Evolutionary conservation across 92 coral and sea anemone species (phyloP), one percentile per base, ranked within the genome.

Genomic region (Epizoanthus ramosus): DNA sequence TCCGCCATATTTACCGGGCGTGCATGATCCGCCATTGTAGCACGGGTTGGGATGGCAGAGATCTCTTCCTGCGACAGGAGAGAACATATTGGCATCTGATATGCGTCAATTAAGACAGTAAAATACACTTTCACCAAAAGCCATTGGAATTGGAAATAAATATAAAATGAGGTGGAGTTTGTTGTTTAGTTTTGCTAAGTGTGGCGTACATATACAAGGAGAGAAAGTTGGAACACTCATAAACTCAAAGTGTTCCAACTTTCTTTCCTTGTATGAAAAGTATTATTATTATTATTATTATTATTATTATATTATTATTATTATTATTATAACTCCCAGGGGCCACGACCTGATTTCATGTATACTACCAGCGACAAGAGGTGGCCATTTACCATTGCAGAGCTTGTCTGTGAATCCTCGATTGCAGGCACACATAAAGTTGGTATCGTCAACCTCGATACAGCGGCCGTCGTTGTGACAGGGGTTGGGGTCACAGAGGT

Each of bases 401-500:
- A 77, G 72, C 45, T 82, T 61, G 50, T 81, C 90, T 68, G 80
- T 73, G 71, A 64, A 82, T 1, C 85, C 90, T 53, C 66, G 52
- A 9, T 72, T 54, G 52, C 90, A 87, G 73, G 90, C 90, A 75
- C 90, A 87, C 75, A 81, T 80, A 68, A 74, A 87, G 24, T 87
- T 82, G 22, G 84, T 68, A 5, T 87, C 79, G 35, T 87, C 85
- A 41, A 87, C 90, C 47, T 87, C 85, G 67, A 87, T 82, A 39
- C 90, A 87, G 41, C 85, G 84, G 54, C 90, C 90, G 63, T 61
- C 68, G 61, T 87, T 87, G n/a, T 82, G 90, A 83, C 90, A 87
- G 14, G 99, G 99, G 86, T 91, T 94, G 7, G 99, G 99, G 73
- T 94, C 91, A 47, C 99, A 97, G 65, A 97, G 88, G 18, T 92